phyloP scores from a whole-genome alignment of 23 tunicate genomes.

The Trididemnum clinides region DNA sequence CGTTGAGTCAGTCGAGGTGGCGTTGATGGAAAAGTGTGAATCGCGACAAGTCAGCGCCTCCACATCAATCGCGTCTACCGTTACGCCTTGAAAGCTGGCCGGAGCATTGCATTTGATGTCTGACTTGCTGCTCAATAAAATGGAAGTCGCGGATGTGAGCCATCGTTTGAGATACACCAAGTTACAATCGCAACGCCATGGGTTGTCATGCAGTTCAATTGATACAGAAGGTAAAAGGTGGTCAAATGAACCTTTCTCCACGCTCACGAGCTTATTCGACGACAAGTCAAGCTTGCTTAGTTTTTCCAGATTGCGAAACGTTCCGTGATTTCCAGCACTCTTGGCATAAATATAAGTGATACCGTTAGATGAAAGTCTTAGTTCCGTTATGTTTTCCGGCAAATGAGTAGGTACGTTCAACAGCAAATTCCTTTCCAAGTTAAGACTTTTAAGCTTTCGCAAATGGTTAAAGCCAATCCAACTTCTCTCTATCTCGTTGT shows the following conservation, averaged over 20 bases:
- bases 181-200: conserved; percentile 74
- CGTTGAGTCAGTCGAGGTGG: neutral
- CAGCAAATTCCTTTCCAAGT: conserved; percentile 44
- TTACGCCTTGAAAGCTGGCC: conserved; percentile 38
- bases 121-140: conserved; percentile 15
- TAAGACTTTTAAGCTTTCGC: conserved; percentile 2
- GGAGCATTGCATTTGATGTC: conserved; percentile 59
- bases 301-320: conserved; percentile 1
- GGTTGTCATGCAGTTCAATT: conserved; percentile 59
- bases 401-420: conserved; percentile 39
- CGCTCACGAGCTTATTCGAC: conserved; percentile 48
- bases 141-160: conserved; percentile 44
- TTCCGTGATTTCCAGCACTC: conserved; percentile 13
- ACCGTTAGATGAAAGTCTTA: conserved; percentile 35
- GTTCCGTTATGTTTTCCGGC: conserved; percentile 46
- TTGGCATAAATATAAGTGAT: conserved; percentile 50
- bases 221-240: conserved; percentile 27
- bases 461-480: neutral
- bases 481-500: conserved; percentile 26
- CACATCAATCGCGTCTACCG: conserved; percentile 53
- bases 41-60: conserved; percentile 43
- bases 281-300: conserved; percentile 62
- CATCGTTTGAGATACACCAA: conserved; percentile 57
- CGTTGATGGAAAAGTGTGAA: neutral
- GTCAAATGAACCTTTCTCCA: conserved; percentile 42